Evolutionary conservation across 2,797 vertebrate species (phyloP).

Genomic region (Microhierax caerulescens): DNA sequence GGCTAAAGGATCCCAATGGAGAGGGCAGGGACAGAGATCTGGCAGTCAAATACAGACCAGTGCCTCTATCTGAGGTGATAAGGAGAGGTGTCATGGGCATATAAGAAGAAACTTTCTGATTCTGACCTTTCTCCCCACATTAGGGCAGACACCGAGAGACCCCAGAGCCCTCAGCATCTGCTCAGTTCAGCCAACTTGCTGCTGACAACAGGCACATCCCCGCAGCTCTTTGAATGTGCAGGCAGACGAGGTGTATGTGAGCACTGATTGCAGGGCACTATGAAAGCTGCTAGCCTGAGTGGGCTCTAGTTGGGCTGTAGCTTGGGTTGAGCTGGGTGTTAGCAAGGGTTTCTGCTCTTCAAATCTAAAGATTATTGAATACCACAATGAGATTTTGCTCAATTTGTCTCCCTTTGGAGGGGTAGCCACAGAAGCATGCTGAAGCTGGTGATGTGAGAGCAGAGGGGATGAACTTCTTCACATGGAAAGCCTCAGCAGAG

Average conservation of each 20-base stretch:
- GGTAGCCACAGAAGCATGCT: too few species aligned
- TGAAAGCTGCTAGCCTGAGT: not conserved
- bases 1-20: accelerated
- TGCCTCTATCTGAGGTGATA: too few species aligned
- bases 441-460: not conserved
- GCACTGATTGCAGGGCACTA: accelerated
- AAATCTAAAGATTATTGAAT: not conserved
- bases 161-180: accelerated
- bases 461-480: not conserved
- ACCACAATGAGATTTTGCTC: accelerated
- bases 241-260: not conserved
- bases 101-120: too few species aligned
- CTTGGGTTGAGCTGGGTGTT: not conserved
- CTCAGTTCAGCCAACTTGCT: accelerated
- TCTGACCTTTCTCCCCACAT: not conserved
- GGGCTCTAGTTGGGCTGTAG: not conserved
- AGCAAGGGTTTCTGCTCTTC: not conserved
- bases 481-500: accelerated
- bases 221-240: not conserved
- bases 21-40: not conserved
- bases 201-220: accelerated
- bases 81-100: too few species aligned
- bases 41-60: not conserved
- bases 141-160: not conserved
- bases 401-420: not conserved